Evolutionary conservation across 2,113 vertebrate species (phyloP).

Genomic region (Chloropsis hardwickii): DNA sequence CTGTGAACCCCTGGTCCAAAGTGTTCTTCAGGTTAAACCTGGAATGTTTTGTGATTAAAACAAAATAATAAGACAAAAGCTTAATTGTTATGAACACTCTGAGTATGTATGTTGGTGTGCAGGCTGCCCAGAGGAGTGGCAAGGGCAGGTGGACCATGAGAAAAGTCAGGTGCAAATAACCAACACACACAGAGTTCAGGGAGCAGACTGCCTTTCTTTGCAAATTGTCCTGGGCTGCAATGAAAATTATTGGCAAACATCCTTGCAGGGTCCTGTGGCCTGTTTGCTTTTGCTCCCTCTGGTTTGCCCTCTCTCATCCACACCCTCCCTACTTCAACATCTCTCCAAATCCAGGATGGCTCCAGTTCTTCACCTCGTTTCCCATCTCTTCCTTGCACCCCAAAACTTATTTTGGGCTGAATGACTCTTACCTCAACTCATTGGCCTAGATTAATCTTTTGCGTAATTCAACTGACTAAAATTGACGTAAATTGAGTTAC

Average conservation of each 20-base stretch:
- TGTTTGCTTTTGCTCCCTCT: not conserved
- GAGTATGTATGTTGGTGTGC: not conserved
- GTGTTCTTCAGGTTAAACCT: not conserved
- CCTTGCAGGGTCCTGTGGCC: not conserved
- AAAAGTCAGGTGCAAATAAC: not conserved
- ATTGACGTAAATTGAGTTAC: slow-evolving; percentile 50
- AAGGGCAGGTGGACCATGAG: not conserved
- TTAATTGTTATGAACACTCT: not conserved
- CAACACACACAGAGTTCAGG: not conserved
- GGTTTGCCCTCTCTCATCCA: not conserved
- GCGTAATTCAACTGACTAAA: slow-evolving; percentile 48
- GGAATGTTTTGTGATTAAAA: not conserved
- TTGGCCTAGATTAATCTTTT: slow-evolving; percentile 45
- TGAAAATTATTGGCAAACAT: not conserved
- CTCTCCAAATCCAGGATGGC: not conserved
- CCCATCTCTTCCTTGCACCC: not conserved
- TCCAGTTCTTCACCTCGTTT: not conserved
- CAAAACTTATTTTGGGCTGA: slow-evolving; percentile 32
- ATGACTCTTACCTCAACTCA: slow-evolving; percentile 25
- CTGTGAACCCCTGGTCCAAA: not conserved
- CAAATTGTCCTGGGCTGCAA: not conserved
- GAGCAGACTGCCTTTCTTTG: not conserved
- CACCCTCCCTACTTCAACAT: not conserved
- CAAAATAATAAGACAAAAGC: not conserved
- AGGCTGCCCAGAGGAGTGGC: not conserved